phyloP scores from a whole-genome alignment of 2,888 invertebrate genomes.

The Metopia argyrocephala region DNA sequence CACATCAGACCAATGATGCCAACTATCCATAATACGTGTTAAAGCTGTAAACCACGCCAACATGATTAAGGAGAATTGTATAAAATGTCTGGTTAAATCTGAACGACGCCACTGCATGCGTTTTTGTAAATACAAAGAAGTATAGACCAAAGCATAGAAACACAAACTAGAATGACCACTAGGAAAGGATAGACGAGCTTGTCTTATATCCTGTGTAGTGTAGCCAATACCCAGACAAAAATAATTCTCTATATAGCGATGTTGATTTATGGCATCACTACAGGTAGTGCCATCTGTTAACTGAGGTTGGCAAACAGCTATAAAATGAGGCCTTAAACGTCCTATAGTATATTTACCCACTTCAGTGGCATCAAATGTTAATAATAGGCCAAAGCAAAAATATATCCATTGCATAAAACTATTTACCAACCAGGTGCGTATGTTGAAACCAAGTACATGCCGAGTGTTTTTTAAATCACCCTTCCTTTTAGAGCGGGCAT shows the following conservation, averaged over 20 bases:
- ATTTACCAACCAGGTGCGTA: constrained; percentile 68
- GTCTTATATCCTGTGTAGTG: constrained; percentile 81
- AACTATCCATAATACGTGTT: constrained; percentile 72
- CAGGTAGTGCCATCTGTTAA: constrained; percentile 81
- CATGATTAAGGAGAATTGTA: constrained; percentile 81
- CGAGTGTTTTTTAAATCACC: constrained; percentile 62
- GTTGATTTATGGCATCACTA: constrained; percentile 80
- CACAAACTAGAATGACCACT: constrained; percentile 94
- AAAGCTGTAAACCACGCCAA: constrained; percentile 74
- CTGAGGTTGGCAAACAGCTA: constrained; percentile 87
- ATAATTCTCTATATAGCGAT: constrained; percentile 86
- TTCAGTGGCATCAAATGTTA: constrained; percentile 73
- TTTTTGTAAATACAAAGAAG: constrained; percentile 90
- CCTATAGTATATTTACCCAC: constrained; percentile 74
- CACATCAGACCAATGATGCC: constrained; percentile 76
- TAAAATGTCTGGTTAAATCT: constrained; percentile 87
- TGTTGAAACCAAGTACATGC: constrained; percentile 64
- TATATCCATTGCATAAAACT: constrained; percentile 66
- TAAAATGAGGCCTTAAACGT: constrained; percentile 72
- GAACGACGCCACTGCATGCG: constrained; percentile 89
- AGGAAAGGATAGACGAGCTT: constrained; percentile 91
- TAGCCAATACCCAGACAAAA: constrained; percentile 81
- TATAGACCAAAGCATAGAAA: constrained; percentile 89
- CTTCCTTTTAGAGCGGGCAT: constrained; percentile 63
- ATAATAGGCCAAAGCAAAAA: constrained; percentile 70